Evolutionary conservation across 1,140 invertebrate genomes (phyloP).

Genomic region (Steinernema khuongi): DNA sequence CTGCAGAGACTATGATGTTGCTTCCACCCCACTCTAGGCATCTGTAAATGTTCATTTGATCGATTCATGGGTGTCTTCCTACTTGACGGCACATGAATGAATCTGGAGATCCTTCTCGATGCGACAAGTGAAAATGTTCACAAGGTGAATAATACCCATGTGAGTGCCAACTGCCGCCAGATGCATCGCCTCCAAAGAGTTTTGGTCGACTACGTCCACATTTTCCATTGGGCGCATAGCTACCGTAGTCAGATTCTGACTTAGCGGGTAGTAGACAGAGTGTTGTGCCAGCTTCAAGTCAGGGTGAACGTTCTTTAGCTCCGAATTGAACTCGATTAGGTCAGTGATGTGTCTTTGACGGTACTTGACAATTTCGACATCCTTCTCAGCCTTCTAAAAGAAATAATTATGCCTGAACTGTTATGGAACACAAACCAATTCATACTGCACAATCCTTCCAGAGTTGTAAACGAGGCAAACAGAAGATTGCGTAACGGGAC

Average conservation of each 20-base stretch:
- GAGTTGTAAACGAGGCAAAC: conserved; percentile 29
- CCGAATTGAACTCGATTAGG: background rate
- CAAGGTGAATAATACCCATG: conserved; percentile 11
- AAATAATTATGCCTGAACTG: background rate
- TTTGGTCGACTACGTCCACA: background rate
- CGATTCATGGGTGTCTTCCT: background rate
- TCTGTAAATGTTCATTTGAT: conserved; percentile 17
- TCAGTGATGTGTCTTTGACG: background rate
- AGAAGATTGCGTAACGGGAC: conserved; percentile 32
- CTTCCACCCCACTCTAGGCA: conserved; percentile 39
- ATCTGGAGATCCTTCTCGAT: conserved; percentile 36
- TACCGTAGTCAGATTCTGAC: conserved; percentile 13
- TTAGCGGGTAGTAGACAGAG: background rate
- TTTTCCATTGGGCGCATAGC: conserved; percentile 17
- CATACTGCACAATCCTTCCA: conserved; percentile 36
- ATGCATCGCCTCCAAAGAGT: conserved; percentile 1
- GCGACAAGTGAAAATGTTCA: background rate
- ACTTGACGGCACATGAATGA: conserved; percentile 37
- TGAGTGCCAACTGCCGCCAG: conserved; percentile 10
- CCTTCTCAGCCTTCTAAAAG: conserved; percentile 1
- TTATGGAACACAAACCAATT: conserved; percentile 26
- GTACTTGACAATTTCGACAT: background rate
- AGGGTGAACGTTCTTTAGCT: background rate
- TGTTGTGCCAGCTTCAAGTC: background rate
- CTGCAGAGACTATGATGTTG: conserved; percentile 31